Evolutionary conservation across 2,797 vertebrate species (phyloP), one percentile per base, ranked within the genome.

Genomic region (Somateria mollissima): DNA sequence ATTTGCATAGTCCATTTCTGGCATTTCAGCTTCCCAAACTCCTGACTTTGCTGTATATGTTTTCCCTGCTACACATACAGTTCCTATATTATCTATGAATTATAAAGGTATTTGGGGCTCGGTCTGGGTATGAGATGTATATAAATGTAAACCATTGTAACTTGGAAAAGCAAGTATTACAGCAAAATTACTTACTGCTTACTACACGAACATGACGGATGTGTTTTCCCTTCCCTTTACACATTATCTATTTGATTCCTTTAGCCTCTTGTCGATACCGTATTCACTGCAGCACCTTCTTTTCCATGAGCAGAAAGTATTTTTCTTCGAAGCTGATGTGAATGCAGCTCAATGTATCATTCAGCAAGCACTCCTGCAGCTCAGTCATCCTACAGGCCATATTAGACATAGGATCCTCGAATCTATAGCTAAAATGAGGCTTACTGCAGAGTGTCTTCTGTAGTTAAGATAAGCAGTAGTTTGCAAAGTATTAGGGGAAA

Each of bases 261-360:
- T 86, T 90, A 95, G 81, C 70, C 64, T 95, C 66, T 86, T 91
- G 83, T 95, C 84, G 91, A 93, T 96, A 92, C 51, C 61, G 62
- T 94, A 94, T 94, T 95, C 92, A 91, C 66, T 3, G 89, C 88
- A 92, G 81, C 78, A 96, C 49, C 80, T 95, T 76, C 92, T 92
- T 91, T 95, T 97, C 92, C 96, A 60, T 51, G 86, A 90, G 77
- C 91, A 94, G 93, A 89, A 93, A 90, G 94, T 92, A 95, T 90
- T 97, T 95, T 95, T 89, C 91, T 95, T 94, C 92, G 89, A 96
- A 96, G 93, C 80, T 78, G 77, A 90, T 65, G 75, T 54, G 83
- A 96, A 94, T 51, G 79, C 84, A 82, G 83, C 66, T 97, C 91
- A 92, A 88, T 97, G 95, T 95, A 97, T 97, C 96, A 97, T 97